A percentile compares a stretch with the other conserved stretches of the same genome.
Conservation (phyloP, 2,888 invertebrate genomes). For the Lochmaea crataegi region DNA sequence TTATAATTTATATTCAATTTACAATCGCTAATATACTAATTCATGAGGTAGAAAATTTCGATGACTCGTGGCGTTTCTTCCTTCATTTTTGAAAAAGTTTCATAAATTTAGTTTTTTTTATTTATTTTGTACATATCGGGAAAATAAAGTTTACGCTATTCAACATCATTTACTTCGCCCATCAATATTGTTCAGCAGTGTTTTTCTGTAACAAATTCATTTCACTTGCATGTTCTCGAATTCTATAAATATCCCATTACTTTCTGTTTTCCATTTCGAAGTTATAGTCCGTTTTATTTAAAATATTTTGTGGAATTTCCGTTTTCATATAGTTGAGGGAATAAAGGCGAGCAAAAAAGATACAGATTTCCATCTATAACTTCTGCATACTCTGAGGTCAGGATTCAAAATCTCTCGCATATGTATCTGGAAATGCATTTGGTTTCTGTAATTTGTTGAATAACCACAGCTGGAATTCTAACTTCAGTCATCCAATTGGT, state of each 20-base stretch:
- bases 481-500: background rate
- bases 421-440: background rate
- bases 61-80: background rate
- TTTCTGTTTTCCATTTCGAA: background rate
- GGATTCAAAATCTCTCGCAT: background rate
- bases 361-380: background rate
- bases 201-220: background rate
- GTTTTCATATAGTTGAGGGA: background rate
- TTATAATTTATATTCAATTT: background rate
- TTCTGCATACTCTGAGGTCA: background rate
- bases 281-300: slow-evolving; percentile 2
- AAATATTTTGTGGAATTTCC: background rate
- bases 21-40: background rate
- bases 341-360: background rate
- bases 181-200: no score
- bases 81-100: no score
- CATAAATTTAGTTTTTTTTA: background rate
- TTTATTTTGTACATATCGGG: no score
- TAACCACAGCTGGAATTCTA: background rate
- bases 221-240: background rate
- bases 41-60: background rate
- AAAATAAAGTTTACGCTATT: no score
- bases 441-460: background rate
- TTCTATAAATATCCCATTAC: background rate
- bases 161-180: no score